Base-by-base conservation (phyloP, 1,140 invertebrate genomes). In the Ips nitidus region DNA sequence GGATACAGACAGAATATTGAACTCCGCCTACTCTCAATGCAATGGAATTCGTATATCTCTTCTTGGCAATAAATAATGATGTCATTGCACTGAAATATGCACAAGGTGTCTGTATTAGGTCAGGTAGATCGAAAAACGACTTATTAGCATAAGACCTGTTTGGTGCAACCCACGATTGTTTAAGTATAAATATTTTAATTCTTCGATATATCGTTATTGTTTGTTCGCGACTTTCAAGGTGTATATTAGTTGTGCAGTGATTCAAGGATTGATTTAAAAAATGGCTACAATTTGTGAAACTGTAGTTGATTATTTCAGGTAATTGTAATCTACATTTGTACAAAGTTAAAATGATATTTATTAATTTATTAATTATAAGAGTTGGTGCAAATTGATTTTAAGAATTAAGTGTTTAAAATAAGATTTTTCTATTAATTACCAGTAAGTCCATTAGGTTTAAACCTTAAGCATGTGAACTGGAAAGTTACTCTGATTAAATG, bases 281-380 rank as follows among this genome's bases (percentile, higher is more conserved):
- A 64, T 64, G 61, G 61, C 52, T 6, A 64, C 52, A 7, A 53
- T 64, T 53, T 53, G 47, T 41, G 61, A 64, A 64, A 53, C 47
- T n/a, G 61, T 64, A 8, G 61, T 64, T 1, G 61, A 64, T 40
- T 64, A 64, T 37, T 64, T 64, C 41, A 64, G 61, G 61, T 64
- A 52, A 61, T 0, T 22, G 22, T 22, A 22, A 22, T 22, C 22
- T 22, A 22, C 22, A 22, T 22, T 22, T 22, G 22, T 22, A 22
- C 22, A 22, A 22, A 22, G 0, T 22, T 22, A 39, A 47, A n/a
- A n/a, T n/a, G n/a, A n/a, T n/a, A n/a, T n/a, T n/a, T n/a, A n/a
- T n/a, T n/a, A n/a, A n/a, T n/a, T n/a, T n/a, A n/a, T n/a, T n/a
- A n/a, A n/a, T n/a, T n/a, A n/a, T n/a, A n/a, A n/a, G n/a, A n/a